These are phyloP conservation scores for Andrena haemorrhoa DNA, from an alignment of 2,888 invertebrate genomes.

Conservation along the genomic window DNA sequence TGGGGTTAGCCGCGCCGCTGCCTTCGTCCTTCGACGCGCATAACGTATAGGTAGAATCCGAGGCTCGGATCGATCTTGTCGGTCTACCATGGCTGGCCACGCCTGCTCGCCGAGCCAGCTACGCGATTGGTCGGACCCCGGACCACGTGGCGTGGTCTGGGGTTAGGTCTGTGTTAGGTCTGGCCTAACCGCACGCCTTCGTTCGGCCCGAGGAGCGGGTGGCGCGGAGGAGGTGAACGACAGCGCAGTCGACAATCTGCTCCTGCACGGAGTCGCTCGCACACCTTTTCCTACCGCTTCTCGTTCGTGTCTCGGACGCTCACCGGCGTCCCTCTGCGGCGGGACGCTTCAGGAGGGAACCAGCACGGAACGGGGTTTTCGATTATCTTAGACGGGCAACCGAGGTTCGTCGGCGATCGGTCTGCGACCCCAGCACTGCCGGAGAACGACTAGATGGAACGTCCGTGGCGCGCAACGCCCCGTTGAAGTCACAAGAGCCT, in stretches of 20 bases:
- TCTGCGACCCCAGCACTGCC: not conserved
- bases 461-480: not conserved
- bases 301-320: constrained; percentile 70
- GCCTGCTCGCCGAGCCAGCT: constrained; percentile 37
- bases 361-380: no score
- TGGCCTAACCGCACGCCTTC: constrained; percentile 38
- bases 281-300: constrained; percentile 68
- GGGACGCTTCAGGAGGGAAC: constrained; percentile 4
- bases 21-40: constrained; percentile 55
- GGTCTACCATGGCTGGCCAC: constrained; percentile 52
- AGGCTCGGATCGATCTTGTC: constrained; percentile 68
- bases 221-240: constrained; percentile 76
- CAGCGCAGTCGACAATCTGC: constrained; percentile 81
- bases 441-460: constrained; percentile 16
- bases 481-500: not conserved
- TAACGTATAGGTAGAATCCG: constrained; percentile 44
- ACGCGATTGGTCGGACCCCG: constrained; percentile 47
- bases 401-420: not conserved
- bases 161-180: constrained; percentile 22
- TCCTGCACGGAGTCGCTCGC: constrained; percentile 77
- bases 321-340: constrained; percentile 27
- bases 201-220: constrained; percentile 55
- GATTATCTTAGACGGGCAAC: not conserved
- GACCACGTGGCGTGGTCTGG: constrained; percentile 53
- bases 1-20: constrained; percentile 61